Evolutionary conservation across 2,888 invertebrate species (phyloP), one percentile per base, ranked within the genome.

Genomic region (Xanthia togata): DNA sequence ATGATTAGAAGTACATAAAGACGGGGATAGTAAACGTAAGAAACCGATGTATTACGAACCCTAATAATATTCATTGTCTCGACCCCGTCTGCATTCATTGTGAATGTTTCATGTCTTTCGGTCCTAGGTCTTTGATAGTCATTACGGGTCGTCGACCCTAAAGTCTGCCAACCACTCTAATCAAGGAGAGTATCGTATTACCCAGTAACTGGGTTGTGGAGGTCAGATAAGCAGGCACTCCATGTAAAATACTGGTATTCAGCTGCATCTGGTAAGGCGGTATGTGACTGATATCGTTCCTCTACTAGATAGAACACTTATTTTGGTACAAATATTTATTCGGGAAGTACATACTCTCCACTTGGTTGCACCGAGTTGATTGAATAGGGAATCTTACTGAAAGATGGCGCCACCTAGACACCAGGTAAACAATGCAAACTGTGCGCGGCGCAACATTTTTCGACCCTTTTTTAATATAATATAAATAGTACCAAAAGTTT

Each of bases 1-100:
- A 17, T 90, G 89, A 47, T 17, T 17, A 47, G 5, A 14, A 47
- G 14, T 47, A 47, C 14, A 47, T 47, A 14, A 47, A 47, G 14
- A 47, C 17, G 47, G 47, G 47, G 14, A 17, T 47, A 47, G 3
- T 50, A 50, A 20, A 20, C 20, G 20, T 50, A 20, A 50, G 20
- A 50, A 41, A 47, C 2, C 20, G 50, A 50, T 50, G 2, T 20
- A 50, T 50, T 20, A 2, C 20, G 50, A 50, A 50, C 0, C 6
- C 50, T 50, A 8, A 50, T 8, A 50, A 20, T 50, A 20, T 20
- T 50, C 20, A 6, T 20, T 8, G 20, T 50, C 50, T 20, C 20
- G 20, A 50, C 8, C 20, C 8, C 8, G 50, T 50, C 50, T 50
- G 20, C 20, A 50, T 50, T 50, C 6, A 50, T 50, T 50, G 50